phyloP scores from a whole-genome alignment of 2,797 vertebrate genomes.

The Gallirallus australis region DNA sequence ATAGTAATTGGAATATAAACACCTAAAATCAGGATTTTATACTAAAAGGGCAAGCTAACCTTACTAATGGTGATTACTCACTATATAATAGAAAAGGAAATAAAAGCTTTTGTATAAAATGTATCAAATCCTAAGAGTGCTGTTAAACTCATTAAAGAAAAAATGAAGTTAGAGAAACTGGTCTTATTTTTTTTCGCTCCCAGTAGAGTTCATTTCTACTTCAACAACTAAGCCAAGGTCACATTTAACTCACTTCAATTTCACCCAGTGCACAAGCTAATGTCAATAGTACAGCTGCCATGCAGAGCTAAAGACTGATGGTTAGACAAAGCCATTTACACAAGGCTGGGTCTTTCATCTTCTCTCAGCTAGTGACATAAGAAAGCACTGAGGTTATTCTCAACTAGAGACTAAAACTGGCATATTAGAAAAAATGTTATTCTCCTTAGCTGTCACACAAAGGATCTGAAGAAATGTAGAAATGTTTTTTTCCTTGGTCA shows the following conservation, averaged over 20 bases:
- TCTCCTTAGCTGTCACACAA: constrained; percentile 87
- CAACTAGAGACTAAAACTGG: constrained; percentile 85
- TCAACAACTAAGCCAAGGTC: constrained; percentile 89
- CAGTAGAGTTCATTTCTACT: constrained; percentile 88
- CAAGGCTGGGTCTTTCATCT: constrained; percentile 87
- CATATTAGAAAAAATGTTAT: constrained; percentile 86
- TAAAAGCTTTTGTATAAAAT: constrained; percentile 81
- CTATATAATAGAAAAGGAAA: constrained; percentile 82
- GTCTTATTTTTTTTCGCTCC: constrained; percentile 84
- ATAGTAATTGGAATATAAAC: constrained; percentile 71
- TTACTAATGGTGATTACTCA: constrained; percentile 80
- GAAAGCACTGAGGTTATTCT: constrained; percentile 86
- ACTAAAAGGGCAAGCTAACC: constrained; percentile 79
- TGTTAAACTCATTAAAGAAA: constrained; percentile 88
- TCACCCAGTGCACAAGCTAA: constrained; percentile 87
- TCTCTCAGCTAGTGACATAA: constrained; percentile 87
- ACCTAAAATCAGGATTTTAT: constrained; percentile 73
- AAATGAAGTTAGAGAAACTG: constrained; percentile 87
- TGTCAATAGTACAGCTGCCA: constrained; percentile 88
- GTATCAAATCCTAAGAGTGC: constrained; percentile 84
- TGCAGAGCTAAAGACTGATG: constrained; percentile 88
- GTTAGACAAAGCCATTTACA: constrained; percentile 89
- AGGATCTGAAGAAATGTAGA: constrained; percentile 87
- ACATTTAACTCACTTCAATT: constrained; percentile 89
- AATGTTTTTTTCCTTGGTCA: constrained; percentile 85